A percentile compares a stretch with the other conserved stretches of the same genome.
These are phyloP conservation scores for Stichopus horrens DNA, from an alignment of 53 echinoderm and acorn worm species.

Conservation along the genomic window DNA sequence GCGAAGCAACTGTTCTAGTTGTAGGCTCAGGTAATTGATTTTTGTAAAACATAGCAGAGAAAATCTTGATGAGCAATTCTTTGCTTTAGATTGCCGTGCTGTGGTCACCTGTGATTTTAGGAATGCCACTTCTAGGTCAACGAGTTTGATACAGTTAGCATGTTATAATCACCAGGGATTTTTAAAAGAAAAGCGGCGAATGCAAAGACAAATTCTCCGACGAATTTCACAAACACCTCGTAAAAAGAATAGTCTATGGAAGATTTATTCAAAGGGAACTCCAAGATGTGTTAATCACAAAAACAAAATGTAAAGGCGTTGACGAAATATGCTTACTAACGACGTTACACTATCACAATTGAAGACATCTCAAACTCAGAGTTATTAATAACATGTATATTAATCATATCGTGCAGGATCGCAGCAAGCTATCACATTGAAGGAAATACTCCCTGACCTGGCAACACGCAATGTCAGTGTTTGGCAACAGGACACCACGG, in stretches of 20 bases:
- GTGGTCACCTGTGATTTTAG: constrained; percentile 85
- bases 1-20: constrained; percentile 78
- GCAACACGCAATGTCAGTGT: constrained; percentile 50
- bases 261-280: too few species aligned
- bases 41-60: background rate
- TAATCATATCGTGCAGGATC: background rate
- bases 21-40: constrained; percentile 71
- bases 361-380: too few species aligned
- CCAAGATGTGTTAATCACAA: too few species aligned
- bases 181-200: background rate
- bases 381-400: too few species aligned
- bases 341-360: too few species aligned
- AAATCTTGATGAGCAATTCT: background rate
- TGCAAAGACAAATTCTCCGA: constrained; percentile 3
- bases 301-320: too few species aligned
- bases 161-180: too few species aligned
- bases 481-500: constrained; percentile 63
- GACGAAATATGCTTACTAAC: too few species aligned
- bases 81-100: too few species aligned
- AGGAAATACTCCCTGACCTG: constrained; percentile 69
- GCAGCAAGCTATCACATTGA: constrained; percentile 39
- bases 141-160: constrained; percentile 67
- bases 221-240: background rate
- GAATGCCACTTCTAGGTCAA: constrained; percentile 74
- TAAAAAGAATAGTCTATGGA: too few species aligned